Percentiles rank a stretch among this genome's conserved stretches.
Conservation (phyloP, 2,888 invertebrate genomes). For the Dorcus hopei region DNA sequence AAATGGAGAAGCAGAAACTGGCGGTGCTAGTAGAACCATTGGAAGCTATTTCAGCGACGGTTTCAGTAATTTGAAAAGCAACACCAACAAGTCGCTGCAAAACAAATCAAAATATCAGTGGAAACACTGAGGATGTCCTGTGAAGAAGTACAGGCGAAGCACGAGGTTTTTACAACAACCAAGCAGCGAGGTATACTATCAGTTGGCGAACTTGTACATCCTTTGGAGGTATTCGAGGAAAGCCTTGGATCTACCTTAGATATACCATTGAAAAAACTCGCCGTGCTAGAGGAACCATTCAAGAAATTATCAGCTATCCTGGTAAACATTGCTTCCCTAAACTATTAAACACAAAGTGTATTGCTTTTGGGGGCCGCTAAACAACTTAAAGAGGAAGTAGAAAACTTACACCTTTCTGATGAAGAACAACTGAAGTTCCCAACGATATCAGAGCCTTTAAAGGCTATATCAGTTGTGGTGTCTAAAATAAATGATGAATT, state of each 20-base stretch:
- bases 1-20: not conserved
- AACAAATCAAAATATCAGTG: too few species aligned
- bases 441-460: too few species aligned
- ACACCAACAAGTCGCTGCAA: too few species aligned
- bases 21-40: slow-evolving; percentile 1
- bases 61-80: not conserved
- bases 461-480: slow-evolving; percentile 19
- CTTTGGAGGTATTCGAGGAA: not conserved
- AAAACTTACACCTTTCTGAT: not conserved
- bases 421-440: not conserved
- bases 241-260: not conserved
- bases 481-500: slow-evolving; percentile 20
- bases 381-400: not conserved
- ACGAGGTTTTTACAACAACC: not conserved
- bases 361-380: not conserved
- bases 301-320: slow-evolving; percentile 4
- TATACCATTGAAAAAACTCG: slow-evolving; percentile 1
- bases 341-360: too few species aligned
- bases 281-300: slow-evolving; percentile 4
- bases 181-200: not conserved
- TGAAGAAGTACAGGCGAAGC: too few species aligned
- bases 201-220: not conserved
- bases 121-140: too few species aligned
- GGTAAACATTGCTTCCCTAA: too few species aligned
- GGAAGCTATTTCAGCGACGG: not conserved